Base-by-base conservation (phyloP, 1,140 invertebrate genomes). In the Drosophila bifasciata region DNA sequence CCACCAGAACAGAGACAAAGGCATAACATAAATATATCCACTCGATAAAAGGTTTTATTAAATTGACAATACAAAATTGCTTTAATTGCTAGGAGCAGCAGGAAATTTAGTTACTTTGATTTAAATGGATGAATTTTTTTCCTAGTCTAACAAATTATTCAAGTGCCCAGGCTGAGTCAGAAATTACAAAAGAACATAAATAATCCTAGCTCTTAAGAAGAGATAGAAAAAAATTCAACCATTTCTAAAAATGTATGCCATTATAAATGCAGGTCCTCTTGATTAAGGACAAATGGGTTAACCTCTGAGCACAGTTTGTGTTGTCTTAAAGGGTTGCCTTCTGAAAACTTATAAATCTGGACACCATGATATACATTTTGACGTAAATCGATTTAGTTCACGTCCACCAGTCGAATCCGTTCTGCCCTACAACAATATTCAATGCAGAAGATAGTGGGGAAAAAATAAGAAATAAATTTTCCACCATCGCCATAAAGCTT, bases 61-160 rank as follows among this genome's bases (percentile, higher is more conserved):
- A 71, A 80, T 86, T 80, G 73, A 86, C 76, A 86, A 83, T 79
- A 83, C 64, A 58, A 72, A 79, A 86, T 80, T 80, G 77, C 60
- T 70, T 86, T 53, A 53, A 3, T 23, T 13, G 46, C 41, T 28
- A 32, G 25, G 49, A 1, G 17, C 25, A 17, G 64, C 28, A 46
- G 46, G 51, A 39, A 73, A 73, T 73, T 62, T 73, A 16, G 40
- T 51, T 25, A 17, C 66, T 77, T 63, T 77, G 64, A 76, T 63
- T 57, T 70, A 69, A 73, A 51, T 63, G 40, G 70, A 63, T 25
- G 36, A 44, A 41, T 63, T 23, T 41, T 46, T 23, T 49, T 43
- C 44, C 16, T 56, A 40, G 59, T 74, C 60, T 62, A 73, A 68
- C 62, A 68, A 36, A 55, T 67, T 16, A 43, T 67, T 7, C 64